These are phyloP conservation scores for Coboldia fuscipes DNA, from an alignment of 1,140 invertebrate species.

Conservation along the genomic window DNA sequence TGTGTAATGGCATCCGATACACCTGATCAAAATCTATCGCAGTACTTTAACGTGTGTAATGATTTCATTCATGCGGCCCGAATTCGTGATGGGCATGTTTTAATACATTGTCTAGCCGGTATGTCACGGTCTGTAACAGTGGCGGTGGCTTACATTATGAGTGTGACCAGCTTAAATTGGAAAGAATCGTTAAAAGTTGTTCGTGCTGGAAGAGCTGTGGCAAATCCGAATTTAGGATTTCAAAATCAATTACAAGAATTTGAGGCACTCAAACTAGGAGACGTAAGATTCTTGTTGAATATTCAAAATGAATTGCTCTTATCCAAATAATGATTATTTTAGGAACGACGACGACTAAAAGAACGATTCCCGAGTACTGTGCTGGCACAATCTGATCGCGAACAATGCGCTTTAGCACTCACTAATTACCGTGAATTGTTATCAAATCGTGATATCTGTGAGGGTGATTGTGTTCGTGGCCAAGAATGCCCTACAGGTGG, in stretches of 20 bases:
- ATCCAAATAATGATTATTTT: slow-evolving; percentile 8
- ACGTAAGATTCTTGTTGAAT: slow-evolving; percentile 29
- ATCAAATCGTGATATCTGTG: slow-evolving; percentile 54
- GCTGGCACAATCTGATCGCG: slow-evolving; percentile 46
- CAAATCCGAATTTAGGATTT: slow-evolving; percentile 91
- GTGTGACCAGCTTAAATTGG: slow-evolving; percentile 74
- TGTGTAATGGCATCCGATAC: slow-evolving; percentile 85
- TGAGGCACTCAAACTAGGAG: slow-evolving; percentile 54
- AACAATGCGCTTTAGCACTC: slow-evolving; percentile 51
- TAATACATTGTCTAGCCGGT: slow-evolving; percentile 91
- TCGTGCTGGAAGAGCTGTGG: slow-evolving; percentile 66
- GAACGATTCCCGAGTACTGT: slow-evolving; percentile 63
- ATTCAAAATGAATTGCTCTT: background rate
- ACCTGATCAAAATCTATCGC: slow-evolving; percentile 77
- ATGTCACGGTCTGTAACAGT: slow-evolving; percentile 92
- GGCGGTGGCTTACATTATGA: slow-evolving; percentile 88
- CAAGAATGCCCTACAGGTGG: slow-evolving; percentile 58
- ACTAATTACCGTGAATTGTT: slow-evolving; percentile 62
- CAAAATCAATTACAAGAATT: slow-evolving; percentile 85
- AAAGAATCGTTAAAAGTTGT: slow-evolving; percentile 85
- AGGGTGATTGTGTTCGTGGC: slow-evolving; percentile 65
- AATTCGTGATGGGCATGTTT: slow-evolving; percentile 68
- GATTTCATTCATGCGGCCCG: slow-evolving; percentile 89
- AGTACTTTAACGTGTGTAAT: slow-evolving; percentile 83
- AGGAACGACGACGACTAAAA: slow-evolving; percentile 63